These are phyloP conservation scores for Megaceryle torquata DNA, from an alignment of 2,113 vertebrate genomes.

Conservation along the genomic window DNA sequence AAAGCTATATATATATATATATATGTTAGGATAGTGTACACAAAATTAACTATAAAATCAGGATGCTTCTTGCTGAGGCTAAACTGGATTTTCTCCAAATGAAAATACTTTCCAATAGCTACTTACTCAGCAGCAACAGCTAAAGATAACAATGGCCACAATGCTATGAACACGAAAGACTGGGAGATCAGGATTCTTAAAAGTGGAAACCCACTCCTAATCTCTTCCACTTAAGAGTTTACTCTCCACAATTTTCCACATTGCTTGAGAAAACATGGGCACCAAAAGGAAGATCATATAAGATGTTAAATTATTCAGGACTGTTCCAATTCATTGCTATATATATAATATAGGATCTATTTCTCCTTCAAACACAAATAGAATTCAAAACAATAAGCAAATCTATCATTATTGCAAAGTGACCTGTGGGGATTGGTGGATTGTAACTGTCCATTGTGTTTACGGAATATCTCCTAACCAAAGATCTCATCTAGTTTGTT, in stretches of 20 bases:
- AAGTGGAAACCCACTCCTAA: neutral
- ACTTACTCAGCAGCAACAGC: neutral
- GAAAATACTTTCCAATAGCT: neutral
- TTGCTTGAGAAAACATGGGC: neutral
- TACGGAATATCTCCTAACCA: neutral
- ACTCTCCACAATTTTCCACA: neutral
- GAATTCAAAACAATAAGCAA: neutral
- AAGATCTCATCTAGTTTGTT: neutral
- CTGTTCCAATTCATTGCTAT: neutral
- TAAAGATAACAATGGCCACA: neutral
- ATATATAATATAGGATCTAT: neutral
- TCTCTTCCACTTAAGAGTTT: neutral
- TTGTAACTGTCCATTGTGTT: neutral
- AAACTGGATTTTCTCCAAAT: neutral
- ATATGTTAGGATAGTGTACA: neutral
- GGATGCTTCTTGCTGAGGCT: neutral
- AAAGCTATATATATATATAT: neutral
- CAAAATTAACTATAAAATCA: neutral
- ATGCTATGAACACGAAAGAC: neutral
- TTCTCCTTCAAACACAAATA: neutral
- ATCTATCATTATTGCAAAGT: neutral
- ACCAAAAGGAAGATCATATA: neutral
- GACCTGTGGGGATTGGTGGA: neutral
- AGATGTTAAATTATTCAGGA: neutral
- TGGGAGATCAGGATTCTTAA: neutral